Conservation (phyloP, 64 coral and sea anemone species). For the Pachyseris speciosa region DNA sequence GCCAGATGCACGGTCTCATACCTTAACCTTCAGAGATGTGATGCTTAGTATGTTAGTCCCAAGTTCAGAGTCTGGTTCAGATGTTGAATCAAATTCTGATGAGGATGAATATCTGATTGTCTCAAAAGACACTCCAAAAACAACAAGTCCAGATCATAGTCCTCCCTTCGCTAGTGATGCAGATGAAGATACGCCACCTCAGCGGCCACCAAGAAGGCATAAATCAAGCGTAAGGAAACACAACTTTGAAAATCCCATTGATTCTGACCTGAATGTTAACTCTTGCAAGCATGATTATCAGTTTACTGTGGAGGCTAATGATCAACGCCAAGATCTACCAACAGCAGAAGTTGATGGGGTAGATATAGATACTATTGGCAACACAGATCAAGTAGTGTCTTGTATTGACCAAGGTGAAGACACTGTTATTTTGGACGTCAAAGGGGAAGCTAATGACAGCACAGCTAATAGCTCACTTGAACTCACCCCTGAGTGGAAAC, state of each 20-base stretch:
- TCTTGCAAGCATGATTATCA: background rate
- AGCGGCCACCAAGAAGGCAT: slow-evolving; percentile 20
- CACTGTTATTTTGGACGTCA: slow-evolving; percentile 87
- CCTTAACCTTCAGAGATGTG: slow-evolving; percentile 71
- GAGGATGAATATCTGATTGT: slow-evolving; percentile 71
- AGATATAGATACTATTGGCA: slow-evolving; percentile 77
- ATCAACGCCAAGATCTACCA: background rate
- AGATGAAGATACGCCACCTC: slow-evolving; percentile 10
- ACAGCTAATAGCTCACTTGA: background rate
- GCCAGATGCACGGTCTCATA: slow-evolving; percentile 45
- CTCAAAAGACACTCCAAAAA: slow-evolving; percentile 18
- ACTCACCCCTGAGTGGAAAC: background rate
- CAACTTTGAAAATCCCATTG: background rate
- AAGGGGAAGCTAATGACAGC: slow-evolving; percentile 20
- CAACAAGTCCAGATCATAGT: background rate
- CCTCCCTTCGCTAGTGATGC: background rate
- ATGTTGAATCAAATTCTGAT: slow-evolving; percentile 78
- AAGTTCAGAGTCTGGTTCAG: slow-evolving; percentile 76
- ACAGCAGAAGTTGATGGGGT: slow-evolving; percentile 87
- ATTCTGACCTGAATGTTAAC: background rate
- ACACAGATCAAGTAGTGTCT: slow-evolving; percentile 70
- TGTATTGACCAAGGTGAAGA: slow-evolving; percentile 94
- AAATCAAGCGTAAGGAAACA: background rate
- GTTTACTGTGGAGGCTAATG: background rate
- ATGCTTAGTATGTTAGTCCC: slow-evolving; percentile 76